Evolutionary conservation across 1,140 invertebrate genomes (phyloP).

Genomic region (Platorchestia sp.): DNA sequence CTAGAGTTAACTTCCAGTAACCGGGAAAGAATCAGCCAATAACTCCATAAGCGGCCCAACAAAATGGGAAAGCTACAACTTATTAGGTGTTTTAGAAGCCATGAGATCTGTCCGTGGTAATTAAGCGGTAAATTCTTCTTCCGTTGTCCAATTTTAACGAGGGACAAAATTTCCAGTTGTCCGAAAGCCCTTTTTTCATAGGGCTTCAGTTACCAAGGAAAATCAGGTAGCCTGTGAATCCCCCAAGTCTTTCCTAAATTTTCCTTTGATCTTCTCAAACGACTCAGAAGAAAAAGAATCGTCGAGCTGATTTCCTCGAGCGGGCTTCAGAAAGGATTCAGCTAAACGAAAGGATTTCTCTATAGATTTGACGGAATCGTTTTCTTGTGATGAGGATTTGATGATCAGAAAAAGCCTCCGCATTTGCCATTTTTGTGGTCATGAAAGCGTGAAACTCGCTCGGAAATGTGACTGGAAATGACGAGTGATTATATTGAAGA

Average conservation of each 20-base stretch:
- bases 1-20: too few species aligned
- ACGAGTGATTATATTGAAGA: background rate
- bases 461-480: background rate
- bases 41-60: background rate
- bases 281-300: background rate
- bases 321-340: background rate
- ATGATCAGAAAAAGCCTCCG: background rate
- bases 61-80: background rate
- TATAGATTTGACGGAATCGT: background rate
- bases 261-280: slow-evolving; percentile 8
- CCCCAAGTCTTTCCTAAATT: background rate
- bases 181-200: background rate
- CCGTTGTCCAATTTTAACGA: background rate
- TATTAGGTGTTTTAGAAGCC: background rate
- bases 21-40: too few species aligned
- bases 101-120: background rate
- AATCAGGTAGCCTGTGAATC: background rate
- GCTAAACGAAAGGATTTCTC: background rate
- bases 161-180: background rate
- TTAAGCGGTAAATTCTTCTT: background rate
- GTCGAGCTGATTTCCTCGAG: background rate
- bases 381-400: background rate
- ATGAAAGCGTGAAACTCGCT: background rate
- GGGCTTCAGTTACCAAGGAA: background rate
- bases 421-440: background rate